Base-by-base conservation (phyloP, 2,113 vertebrate species). In the Galbula dea region DNA sequence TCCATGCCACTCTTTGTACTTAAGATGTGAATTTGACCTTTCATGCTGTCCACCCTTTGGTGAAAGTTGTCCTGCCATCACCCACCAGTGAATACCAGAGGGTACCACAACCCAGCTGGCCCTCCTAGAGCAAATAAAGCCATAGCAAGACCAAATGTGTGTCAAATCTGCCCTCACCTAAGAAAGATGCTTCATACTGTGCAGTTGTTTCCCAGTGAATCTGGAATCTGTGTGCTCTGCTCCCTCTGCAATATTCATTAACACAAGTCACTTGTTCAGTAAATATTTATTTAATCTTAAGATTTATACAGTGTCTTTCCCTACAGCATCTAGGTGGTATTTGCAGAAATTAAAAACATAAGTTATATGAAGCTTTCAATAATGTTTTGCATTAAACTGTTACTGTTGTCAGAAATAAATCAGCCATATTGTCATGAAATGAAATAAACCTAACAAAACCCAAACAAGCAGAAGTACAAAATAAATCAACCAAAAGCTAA, bases 301-400 rank as follows among this genome's bases (percentile, higher is more conserved):
- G 96, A 96, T 96, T 95, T 96, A 96, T 96, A 89, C 65, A 96
- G 88, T 88, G 85, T 89, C 85, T 94, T 85, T 89, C 67, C 58
- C 74, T 87, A 80, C 84, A 93, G 87, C 91, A 94, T 94, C 96
- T 94, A 96, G 89, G 93, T 95, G 85, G 93, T 96, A 94, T 93
- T 94, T 92, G 91, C 93, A 96, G 95, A 96, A 96, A 96, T 96
- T 96, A 96, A 95, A 96, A 96, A 91, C 95, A 95, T 96, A 96
- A 96, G 96, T 95, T 96, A 96, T 94, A 96, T 91, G 87, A 95
- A 95, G 89, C 95, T 95, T 94, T 96, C 94, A 96, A 93, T 94
- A 96, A 95, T 46, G 71, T 89, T 96, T 95, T 93, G 91, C 89
- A 96, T 95, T 96, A 96, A 96, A 95, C 86, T 74, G 94, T 91